Evolutionary conservation across 2,888 invertebrate genomes (phyloP).

Genomic region (Philonicus albiceps): DNA sequence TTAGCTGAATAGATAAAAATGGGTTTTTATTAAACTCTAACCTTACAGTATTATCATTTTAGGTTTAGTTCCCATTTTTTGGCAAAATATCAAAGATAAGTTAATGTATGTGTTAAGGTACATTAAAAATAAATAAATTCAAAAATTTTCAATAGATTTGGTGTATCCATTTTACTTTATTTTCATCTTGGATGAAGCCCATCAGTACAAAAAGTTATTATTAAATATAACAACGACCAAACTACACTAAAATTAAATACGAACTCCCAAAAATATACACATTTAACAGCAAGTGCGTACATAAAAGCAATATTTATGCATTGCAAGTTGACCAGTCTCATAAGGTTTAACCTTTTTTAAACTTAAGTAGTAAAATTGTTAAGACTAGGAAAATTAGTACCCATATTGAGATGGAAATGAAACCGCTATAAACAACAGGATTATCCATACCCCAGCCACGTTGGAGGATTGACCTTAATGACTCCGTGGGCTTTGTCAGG

Average conservation of each 20-base stretch:
- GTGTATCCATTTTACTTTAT: background rate
- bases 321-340: background rate
- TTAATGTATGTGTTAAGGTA: background rate
- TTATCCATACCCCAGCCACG: slow-evolving; percentile 80
- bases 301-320: background rate
- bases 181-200: background rate
- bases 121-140: background rate
- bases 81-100: background rate
- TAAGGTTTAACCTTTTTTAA: slow-evolving; percentile 76
- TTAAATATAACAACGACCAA: background rate
- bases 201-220: background rate
- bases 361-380: slow-evolving; percentile 80
- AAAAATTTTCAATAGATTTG: background rate
- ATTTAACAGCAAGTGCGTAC: background rate
- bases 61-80: background rate
- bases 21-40: background rate
- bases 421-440: slow-evolving; percentile 81
- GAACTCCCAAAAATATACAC: background rate
- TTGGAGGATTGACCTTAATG: slow-evolving; percentile 83
- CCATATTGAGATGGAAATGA: slow-evolving; percentile 81
- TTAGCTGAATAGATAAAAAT: background rate
- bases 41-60: background rate
- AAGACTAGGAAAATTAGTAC: slow-evolving; percentile 76
- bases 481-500: slow-evolving; percentile 87
- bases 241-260: background rate